Conservation (phyloP, 2,113 vertebrate genomes). For the Isurus oxyrinchus region DNA sequence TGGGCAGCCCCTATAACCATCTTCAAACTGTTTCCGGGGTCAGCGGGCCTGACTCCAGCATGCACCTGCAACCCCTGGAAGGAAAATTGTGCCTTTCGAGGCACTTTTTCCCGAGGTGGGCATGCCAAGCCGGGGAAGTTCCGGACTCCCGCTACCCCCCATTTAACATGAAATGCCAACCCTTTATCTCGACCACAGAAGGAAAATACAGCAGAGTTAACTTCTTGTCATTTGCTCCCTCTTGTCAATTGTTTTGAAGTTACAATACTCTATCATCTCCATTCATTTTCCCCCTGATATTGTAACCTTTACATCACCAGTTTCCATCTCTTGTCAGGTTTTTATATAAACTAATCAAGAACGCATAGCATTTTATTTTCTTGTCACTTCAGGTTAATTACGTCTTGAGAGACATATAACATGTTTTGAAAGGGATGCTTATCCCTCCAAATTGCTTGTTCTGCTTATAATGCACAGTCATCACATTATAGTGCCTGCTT, state of each 20-base stretch:
- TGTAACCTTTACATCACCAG: neutral
- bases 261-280: neutral
- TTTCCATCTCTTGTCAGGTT: neutral
- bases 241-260: neutral
- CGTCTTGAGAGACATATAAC: neutral
- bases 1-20: too few relatives aligned
- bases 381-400: neutral
- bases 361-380: neutral
- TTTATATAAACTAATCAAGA: neutral
- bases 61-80: too few relatives aligned
- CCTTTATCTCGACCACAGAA: neutral
- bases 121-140: too few relatives aligned
- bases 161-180: neutral
- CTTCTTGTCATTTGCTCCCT: neutral
- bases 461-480: neutral
- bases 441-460: neutral
- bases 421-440: neutral
- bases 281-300: neutral
- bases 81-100: too few relatives aligned
- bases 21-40: too few relatives aligned
- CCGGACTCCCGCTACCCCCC: too few relatives aligned
- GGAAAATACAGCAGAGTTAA: neutral
- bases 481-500: neutral
- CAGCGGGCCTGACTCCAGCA: too few relatives aligned
- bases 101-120: too few relatives aligned